A percentile compares a stretch with the other conserved stretches of the same genome.
Conservation (phyloP, 2,797 vertebrate species). For the Arnoldichthys spilopterus region DNA sequence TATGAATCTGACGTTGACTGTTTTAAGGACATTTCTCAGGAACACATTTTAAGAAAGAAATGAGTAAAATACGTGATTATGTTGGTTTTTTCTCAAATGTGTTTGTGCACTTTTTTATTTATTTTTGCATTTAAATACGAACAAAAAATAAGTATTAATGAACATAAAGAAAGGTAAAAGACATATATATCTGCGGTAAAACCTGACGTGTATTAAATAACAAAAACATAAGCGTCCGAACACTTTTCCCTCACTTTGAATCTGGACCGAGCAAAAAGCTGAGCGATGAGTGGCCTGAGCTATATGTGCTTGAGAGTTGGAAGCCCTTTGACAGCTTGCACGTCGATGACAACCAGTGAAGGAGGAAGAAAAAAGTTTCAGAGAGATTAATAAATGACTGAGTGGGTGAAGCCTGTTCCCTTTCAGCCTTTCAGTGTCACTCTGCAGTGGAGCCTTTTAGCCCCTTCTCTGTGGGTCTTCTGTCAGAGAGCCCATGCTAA, state of each 20-base stretch:
- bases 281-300: not conserved
- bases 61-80: no score
- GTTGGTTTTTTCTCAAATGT: no score
- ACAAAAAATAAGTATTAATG: no score
- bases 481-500: not conserved
- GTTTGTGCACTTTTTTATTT: no score
- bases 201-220: not conserved
- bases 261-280: not conserved
- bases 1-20: no score
- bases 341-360: not conserved
- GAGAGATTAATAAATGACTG: slow-evolving; percentile 18
- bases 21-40: no score
- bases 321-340: not conserved
- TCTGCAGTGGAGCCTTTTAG: slow-evolving; percentile 23
- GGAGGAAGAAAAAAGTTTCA: not conserved
- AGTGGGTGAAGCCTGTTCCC: not conserved
- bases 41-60: no score
- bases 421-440: not conserved
- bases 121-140: no score
- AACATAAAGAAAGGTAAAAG: no score
- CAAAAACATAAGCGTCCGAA: not conserved
- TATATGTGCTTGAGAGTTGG: not conserved
- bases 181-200: no score
- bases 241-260: not conserved
- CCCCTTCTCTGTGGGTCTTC: not conserved